A percentile compares a stretch with the other conserved stretches of the same genome.
Evolutionary conservation across 2,888 invertebrate genomes (phyloP).

Genomic region (Rhodophaea formosa): DNA sequence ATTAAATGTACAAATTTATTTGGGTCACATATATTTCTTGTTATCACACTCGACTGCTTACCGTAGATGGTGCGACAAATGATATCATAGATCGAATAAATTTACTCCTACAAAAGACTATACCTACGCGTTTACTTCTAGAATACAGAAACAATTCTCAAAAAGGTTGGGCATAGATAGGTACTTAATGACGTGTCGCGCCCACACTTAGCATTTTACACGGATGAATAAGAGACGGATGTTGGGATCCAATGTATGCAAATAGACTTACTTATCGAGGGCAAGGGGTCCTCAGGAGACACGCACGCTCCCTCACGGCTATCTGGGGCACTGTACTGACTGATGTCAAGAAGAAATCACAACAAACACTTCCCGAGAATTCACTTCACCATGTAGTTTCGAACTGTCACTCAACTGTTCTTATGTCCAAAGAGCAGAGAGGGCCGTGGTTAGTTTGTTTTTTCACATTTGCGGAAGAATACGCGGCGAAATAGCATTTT

Average conservation of each 20-base stretch:
- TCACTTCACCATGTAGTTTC: constrained; percentile 56
- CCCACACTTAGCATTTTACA: constrained; percentile 50
- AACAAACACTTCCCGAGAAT: constrained; percentile 69
- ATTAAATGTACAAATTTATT: background rate
- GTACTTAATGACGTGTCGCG: constrained; percentile 78
- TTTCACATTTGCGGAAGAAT: constrained; percentile 61
- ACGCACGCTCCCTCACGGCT: constrained; percentile 58
- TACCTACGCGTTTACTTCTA: constrained; percentile 8
- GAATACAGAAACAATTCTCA: constrained; percentile 27
- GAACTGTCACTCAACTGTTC: constrained; percentile 67
- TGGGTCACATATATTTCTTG: constrained; percentile 18
- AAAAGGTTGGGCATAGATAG: constrained; percentile 54
- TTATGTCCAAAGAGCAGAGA: constrained; percentile 71
- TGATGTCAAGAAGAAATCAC: constrained; percentile 68
- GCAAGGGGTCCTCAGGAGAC: constrained; percentile 62
- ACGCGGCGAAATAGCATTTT: constrained; percentile 72
- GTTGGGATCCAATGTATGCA: constrained; percentile 59
- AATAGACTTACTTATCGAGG: constrained; percentile 71
- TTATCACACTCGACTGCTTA: background rate
- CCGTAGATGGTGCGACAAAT: background rate
- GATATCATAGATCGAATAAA: background rate
- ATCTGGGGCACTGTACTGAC: constrained; percentile 69
- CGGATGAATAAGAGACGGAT: constrained; percentile 52
- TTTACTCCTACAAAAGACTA: background rate
- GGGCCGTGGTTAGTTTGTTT: constrained; percentile 54